Conservation (phyloP, 2,797 vertebrate species). For the Cyprinodon diabolis region DNA sequence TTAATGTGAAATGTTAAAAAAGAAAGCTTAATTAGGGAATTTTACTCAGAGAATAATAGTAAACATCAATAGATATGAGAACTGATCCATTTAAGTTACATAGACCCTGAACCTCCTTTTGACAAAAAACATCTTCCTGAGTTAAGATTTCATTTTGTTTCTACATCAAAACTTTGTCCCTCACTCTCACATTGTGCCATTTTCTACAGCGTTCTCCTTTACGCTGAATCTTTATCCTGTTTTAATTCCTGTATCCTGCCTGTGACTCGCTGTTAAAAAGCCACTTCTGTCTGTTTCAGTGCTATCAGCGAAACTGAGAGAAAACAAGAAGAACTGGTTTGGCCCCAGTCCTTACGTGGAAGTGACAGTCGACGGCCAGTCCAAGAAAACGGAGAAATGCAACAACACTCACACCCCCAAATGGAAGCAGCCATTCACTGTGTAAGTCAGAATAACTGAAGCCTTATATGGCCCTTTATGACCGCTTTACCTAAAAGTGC, state of each 20-base stretch:
- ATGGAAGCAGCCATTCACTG: constrained; percentile 98
- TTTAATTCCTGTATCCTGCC: neutral
- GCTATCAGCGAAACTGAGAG: constrained; percentile 96
- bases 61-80: no score
- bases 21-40: no score
- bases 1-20: no score
- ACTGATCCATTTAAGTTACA: no score
- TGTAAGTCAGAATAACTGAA: constrained; percentile 82
- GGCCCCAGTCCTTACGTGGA: constrained; percentile 98
- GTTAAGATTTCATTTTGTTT: neutral
- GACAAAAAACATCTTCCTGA: neutral
- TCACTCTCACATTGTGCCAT: neutral
- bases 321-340: constrained; percentile 99
- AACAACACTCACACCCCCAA: constrained; percentile 97
- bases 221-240: no score
- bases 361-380: constrained; percentile 95
- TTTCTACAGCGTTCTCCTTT: neutral
- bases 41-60: no score
- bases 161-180: neutral
- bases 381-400: constrained; percentile 98
- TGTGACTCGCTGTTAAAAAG: neutral
- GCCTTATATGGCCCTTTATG: constrained; percentile 5
- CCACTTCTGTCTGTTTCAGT: constrained; percentile 77
- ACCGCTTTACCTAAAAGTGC: neutral
- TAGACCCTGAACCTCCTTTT: neutral